phyloP scores from a whole-genome alignment of 2,113 vertebrate genomes.

The Microcebus jonahi region DNA sequence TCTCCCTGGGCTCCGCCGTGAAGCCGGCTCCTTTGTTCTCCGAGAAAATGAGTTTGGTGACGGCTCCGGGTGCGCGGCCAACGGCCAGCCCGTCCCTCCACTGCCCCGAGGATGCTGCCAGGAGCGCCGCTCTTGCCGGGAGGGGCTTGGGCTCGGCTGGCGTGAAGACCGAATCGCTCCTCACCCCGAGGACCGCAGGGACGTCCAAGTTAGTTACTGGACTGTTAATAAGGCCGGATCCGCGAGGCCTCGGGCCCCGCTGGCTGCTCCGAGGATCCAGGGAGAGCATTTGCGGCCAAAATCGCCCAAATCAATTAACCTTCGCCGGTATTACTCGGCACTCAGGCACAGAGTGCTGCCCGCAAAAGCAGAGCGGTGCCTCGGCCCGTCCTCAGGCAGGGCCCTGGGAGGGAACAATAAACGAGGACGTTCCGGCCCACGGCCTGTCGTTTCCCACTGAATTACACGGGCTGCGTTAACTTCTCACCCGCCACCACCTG shows the following conservation, averaged over 20 bases:
- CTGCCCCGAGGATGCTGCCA: conserved; percentile 5
- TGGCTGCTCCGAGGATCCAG: conserved; percentile 19
- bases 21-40: conserved; percentile 78
- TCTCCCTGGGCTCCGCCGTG: conserved; percentile 25
- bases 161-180: not conserved
- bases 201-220: conserved; percentile 29
- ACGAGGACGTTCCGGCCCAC: not conserved
- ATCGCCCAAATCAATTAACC: conserved; percentile 78
- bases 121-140: not conserved
- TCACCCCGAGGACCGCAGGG: not conserved
- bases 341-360: conserved; percentile 65
- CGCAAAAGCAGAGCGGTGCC: conserved; percentile 38
- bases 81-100: not conserved
- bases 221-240: conserved; percentile 16
- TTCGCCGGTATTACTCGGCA: not conserved
- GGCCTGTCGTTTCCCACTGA: not conserved
- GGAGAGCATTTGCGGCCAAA: conserved; percentile 37
- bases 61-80: conserved; percentile 41
- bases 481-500: not conserved
- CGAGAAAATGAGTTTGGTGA: conserved; percentile 69
- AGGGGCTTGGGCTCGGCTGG: conserved; percentile 46
- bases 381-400: conserved; percentile 29
- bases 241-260: not conserved
- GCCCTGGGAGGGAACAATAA: not conserved
- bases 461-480: not conserved